Evolutionary conservation across 2,888 invertebrate species (phyloP), one percentile per base, ranked within the genome.

Genomic region (Hyposoter dolosus): DNA sequence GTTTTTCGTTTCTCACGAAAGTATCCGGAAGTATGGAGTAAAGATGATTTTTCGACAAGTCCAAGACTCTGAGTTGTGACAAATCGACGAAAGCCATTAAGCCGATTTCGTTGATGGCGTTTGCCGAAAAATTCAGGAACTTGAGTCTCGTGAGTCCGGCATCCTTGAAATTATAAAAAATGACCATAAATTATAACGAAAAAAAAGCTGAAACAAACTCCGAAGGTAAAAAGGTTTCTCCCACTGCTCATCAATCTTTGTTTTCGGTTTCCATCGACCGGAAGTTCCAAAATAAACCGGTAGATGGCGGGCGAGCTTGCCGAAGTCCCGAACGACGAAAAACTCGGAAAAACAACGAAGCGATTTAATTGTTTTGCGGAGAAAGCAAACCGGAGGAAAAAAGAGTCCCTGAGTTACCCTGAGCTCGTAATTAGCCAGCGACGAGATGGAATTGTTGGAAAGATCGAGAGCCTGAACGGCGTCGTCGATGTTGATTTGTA

Each of bases 31-130:
- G 90, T 47, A 95, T 90, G 56, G 91, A 91, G 53, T 94, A 90
- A 15, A 95, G 89, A 80, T 93, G 92, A 90, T 95, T 95, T 72
- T 89, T 89, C 40, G 95, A 95, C 83, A 95, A 88, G 86, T 95
- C 95, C 35, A 95, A 90, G 53, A 94, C 92, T 10, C 93, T 91
- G 10, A 95, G 93, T 77, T 95, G 94, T 4, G 92, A 87, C 75
- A 95, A 91, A 3, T 94, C 94, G 47, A 91, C 91, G 86, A 95
- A 95, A 2, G 95, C 95, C 40, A 92, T 90, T 1, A 93, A 85
- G 15, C 92, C 93, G 63, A 95, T 93, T 69, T 94, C 93, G 7
- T 90, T 93, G 88, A 95, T 94, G 6, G 93, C 90, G 87, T 95
- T 95, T 68, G 91, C 88, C 1, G 94, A 93, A 9, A 95, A 90